phyloP scores from a whole-genome alignment of 2,113 vertebrate genomes.

The Paramormyrops kingsleyae region DNA sequence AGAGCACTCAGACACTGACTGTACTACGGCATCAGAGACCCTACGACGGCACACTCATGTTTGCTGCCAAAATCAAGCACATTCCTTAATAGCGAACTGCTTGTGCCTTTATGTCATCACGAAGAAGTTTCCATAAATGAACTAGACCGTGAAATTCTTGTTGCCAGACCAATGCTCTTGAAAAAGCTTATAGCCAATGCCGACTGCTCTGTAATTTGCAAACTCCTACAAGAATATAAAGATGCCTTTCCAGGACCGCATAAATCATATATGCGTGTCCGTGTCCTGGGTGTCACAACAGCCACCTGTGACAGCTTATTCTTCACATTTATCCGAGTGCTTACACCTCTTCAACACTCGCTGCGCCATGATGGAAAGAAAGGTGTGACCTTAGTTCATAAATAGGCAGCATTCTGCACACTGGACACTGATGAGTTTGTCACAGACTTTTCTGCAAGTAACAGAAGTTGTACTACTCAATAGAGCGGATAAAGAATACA shows the following conservation, averaged over 20 bases:
- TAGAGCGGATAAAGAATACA: neutral
- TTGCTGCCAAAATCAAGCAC: neutral
- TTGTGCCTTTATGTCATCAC: neutral
- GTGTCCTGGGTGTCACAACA: neutral
- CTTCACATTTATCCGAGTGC: neutral
- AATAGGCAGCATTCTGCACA: neutral
- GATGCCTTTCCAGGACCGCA: neutral
- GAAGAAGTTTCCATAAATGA: neutral
- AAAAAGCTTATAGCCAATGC: neutral
- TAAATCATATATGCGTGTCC: neutral
- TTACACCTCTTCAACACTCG: neutral
- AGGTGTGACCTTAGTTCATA: neutral
- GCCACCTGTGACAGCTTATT: neutral
- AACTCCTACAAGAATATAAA: neutral
- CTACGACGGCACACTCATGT: neutral
- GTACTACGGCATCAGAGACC: neutral
- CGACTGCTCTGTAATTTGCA: neutral
- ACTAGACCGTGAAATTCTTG: neutral
- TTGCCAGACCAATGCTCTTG: neutral
- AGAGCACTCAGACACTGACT: neutral
- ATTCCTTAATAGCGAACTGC: neutral
- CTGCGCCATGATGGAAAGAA: neutral
- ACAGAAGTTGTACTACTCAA: neutral
- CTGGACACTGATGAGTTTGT: neutral
- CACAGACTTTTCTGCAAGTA: neutral